Evolutionary conservation across 2,797 vertebrate genomes (phyloP).

Genomic region (Erithacus rubecula): DNA sequence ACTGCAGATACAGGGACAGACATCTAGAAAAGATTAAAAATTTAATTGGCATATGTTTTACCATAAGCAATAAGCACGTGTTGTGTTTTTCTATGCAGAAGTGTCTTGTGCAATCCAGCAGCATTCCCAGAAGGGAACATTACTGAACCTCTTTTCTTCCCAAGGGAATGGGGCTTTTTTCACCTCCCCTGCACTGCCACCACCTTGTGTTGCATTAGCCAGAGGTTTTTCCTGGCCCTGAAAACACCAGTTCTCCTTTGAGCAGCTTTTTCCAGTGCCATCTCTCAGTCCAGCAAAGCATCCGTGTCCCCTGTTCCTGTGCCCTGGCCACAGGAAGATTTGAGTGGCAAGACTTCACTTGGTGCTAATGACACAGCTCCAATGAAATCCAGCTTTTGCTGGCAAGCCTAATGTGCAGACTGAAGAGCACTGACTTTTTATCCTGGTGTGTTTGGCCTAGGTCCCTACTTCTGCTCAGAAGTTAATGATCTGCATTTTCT

Average conservation of each 20-base stretch:
- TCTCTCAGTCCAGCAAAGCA: neutral
- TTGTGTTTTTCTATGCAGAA: neutral
- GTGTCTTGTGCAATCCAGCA: neutral
- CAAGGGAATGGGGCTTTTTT: neutral
- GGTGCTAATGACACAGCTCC: neutral
- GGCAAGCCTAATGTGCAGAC: neutral
- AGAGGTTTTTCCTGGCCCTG: neutral
- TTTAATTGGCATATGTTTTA: slow-evolving; percentile 10
- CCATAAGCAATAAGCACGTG: neutral
- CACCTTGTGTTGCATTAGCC: neutral
- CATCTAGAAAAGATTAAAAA: slow-evolving; percentile 38
- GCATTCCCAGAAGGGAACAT: neutral
- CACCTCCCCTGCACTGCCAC: neutral
- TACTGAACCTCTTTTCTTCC: neutral
- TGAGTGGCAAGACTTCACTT: neutral
- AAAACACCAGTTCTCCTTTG: neutral
- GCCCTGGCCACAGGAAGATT: neutral
- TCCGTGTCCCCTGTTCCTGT: neutral
- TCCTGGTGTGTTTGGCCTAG: neutral
- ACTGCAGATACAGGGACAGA: slow-evolving; percentile 38
- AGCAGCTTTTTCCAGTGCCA: neutral
- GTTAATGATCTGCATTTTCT: neutral
- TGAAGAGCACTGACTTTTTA: neutral
- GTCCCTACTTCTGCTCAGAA: neutral
- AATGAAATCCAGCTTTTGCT: neutral